Base-by-base conservation (phyloP, 2,113 vertebrate genomes). In the Camarhynchus parvulus region DNA sequence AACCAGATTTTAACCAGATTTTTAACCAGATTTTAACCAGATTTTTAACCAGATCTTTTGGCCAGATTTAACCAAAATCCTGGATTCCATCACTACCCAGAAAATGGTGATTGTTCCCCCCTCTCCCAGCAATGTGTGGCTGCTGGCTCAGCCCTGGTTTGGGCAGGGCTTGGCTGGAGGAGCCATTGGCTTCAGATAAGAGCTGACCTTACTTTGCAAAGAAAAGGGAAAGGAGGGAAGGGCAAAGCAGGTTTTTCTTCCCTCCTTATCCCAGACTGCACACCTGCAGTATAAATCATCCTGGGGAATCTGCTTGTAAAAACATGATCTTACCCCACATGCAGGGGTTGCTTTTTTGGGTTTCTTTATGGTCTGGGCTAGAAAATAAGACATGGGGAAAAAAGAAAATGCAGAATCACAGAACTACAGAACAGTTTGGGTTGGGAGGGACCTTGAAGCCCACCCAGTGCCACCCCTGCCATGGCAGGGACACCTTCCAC, bases 271-370 rank as follows among this genome's bases (percentile, higher is more conserved):
- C 82, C 94, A 74, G 95, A 62, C 88, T 80, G 95, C 90, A 96
- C 95, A 97, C 96, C 96, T 97, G 96, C 92, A 83, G 72, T 83
- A 90, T 96, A 96, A 97, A 97, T 97, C 94, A 95, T 90, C 75
- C 16, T 0, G 0, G 92, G 85, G 92, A 90, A 94, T 90, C 87
- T 93, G 82, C 96, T 83, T 95, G 95, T 97, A 88, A 97, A 95
- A 95, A 95, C 96, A 92, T 59, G 96, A 92, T 80, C 92, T 83
- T 92, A 67, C 46, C 67, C 88, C 90, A 69, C 67, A 8, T 64
- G 52, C 19, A 10, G 89, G 81, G 46, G 21, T 52, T 83, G 44
- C 4, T 3, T 56, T 44, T 64, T 22, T 56, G 30, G 24, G 24
- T 31, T 33, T 31, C 66, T 53, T 33, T 31, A 18, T 63, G 47